Base-by-base conservation (phyloP, 2,888 invertebrate species). In the Aphelenchoides bicaudatus region DNA sequence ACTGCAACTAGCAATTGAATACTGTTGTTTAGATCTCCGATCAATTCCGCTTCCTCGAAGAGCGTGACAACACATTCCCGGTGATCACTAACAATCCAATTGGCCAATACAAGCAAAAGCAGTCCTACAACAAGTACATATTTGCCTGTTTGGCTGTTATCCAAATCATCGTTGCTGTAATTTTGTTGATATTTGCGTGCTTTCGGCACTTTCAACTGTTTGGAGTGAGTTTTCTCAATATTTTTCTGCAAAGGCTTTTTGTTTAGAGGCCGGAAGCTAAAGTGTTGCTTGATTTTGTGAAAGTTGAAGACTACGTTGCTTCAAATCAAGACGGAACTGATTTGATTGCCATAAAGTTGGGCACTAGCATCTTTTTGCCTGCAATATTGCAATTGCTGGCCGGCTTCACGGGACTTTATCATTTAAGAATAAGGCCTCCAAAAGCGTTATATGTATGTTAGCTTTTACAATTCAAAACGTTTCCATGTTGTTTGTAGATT, bases 301-400 rank as follows among this genome's bases (percentile, higher is more conserved):
- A 65, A 54, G 63, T 55, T 13, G 65, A 65, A 53, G 67, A 65
- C 38, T 68, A 38, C 39, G 65, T 58, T n/a, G 30, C 34, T 4
- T 37, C 68, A 5, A 65, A 68, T 34, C 48, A 61, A 19, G 65
- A 63, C 49, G 65, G 65, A 19, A 59, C 67, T 6, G 59, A 56
- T 3, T 65, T 65, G 25, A 64, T 65, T 37, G 50, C 62, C 3
- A 59, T 64, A 29, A 65, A 65, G 52, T 34, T 66, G 25, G 67
- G 65, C n/a, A 56, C 38, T 1, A 43, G 58, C 13, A 28, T 64
- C 6, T 47, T 65, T 23, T 28, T 65, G 5, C 65, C 65, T 5
- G 49, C 62, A 16, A 37, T 67, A 5, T 27, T 67, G 28, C 65
- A 65, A 61, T 43, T 65, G 27, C 10, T 59, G 13, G 39, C 46